Conservation (phyloP, 2,113 vertebrate species). For the Tringa solitaria region DNA sequence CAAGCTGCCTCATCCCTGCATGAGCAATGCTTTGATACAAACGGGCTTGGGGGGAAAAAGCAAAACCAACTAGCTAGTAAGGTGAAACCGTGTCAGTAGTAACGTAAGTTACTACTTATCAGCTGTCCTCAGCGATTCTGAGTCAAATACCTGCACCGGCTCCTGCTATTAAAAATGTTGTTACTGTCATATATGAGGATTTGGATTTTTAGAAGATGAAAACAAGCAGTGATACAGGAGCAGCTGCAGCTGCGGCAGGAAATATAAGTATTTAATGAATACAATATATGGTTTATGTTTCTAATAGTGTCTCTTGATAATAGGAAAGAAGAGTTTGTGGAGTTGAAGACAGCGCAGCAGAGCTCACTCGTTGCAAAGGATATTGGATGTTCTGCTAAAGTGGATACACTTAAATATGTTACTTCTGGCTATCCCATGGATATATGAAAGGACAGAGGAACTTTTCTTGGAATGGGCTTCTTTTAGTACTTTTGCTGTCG, state of each 20-base stretch:
- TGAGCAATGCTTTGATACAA: neutral
- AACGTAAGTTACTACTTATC: neutral
- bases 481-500: neutral
- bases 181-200: neutral
- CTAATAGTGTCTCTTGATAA: neutral
- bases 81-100: neutral
- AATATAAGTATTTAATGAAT: neutral
- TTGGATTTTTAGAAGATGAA: neutral
- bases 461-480: neutral
- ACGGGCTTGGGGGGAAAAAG: neutral
- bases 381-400: neutral
- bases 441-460: neutral
- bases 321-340: neutral
- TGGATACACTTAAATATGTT: neutral
- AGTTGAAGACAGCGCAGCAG: neutral
- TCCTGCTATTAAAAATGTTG: neutral
- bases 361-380: neutral
- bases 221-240: neutral
- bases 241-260: neutral
- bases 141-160: neutral
- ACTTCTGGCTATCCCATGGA: neutral
- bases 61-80: neutral
- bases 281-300: neutral
- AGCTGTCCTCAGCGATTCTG: neutral
- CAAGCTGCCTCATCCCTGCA: neutral